A percentile compares a stretch with the other conserved stretches of the same genome.
phyloP scores from a whole-genome alignment of 2,797 vertebrate species.

The Chaenodraco wilsoni region DNA sequence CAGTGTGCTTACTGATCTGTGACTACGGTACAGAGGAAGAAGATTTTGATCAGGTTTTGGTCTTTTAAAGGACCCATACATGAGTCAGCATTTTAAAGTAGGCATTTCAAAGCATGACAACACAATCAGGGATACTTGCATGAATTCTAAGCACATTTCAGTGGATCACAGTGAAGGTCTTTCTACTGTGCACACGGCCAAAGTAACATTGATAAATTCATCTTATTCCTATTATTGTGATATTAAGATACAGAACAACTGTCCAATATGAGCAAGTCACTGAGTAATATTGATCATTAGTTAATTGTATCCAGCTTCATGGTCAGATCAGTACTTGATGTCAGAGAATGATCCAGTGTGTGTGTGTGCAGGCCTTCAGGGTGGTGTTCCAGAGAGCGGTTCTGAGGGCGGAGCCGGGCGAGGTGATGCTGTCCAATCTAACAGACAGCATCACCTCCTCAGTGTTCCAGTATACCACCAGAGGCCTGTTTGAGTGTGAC shows the following conservation, averaged over 20 bases:
- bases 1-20: too few species aligned
- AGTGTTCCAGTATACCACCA: slow-evolving; percentile 91
- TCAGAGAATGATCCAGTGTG: background rate
- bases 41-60: background rate
- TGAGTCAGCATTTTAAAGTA: too few species aligned
- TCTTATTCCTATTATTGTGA: too few species aligned
- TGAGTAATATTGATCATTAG: background rate
- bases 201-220: too few species aligned
- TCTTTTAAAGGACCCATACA: background rate
- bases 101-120: background rate
- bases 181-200: background rate
- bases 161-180: background rate
- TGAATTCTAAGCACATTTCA: too few species aligned
- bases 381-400: slow-evolving; percentile 93
- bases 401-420: slow-evolving; percentile 82
- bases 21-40: background rate
- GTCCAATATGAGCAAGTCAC: background rate
- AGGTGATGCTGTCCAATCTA: slow-evolving; percentile 85
- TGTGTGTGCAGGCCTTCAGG: slow-evolving; percentile 88
- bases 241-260: background rate
- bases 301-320: background rate
- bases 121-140: background rate
- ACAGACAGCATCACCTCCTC: slow-evolving; percentile 94
- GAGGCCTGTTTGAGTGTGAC: slow-evolving; percentile 95
- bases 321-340: background rate